Evolutionary conservation across 2,888 invertebrate species (phyloP), one percentile per base, ranked within the genome.

Genomic region (Phaedon cochleariae): DNA sequence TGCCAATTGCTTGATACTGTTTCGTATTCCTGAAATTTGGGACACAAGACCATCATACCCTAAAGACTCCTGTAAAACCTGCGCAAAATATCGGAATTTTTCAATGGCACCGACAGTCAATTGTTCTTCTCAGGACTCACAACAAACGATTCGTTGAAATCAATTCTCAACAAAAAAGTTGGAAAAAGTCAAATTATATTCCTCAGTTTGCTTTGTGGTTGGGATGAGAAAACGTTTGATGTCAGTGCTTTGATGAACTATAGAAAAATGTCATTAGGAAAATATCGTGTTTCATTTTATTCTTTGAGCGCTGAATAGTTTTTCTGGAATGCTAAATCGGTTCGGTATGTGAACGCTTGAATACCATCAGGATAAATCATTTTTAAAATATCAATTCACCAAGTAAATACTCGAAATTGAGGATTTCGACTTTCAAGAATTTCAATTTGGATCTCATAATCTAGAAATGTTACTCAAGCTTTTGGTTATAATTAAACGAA

Each of bases 21-120:
- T 15, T 15, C 1, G 3, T 41, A n/a, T 48, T 62, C 55, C 49
- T 54, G 26, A 26, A 60, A 54, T 53, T 62, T 48, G 41, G 54
- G 26, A 58, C 49, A 58, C 29, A 20, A 59, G 53, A 48, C 53
- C 54, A 52, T 41, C 45, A 52, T 34, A 34, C 31, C 31, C 4
- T 34, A 34, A 34, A 34, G 2, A 7, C 9, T 34, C 9, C 9
- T 34, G 9, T 34, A 34, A 34, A 34, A 34, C 10, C 31, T 34
- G 31, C 31, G 9, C 10, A 9, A 34, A 34, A 34, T 10, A 34
- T 34, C 10, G n/a, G 6, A 34, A 2, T 9, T 9, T 1, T 10
- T 34, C 31, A 10, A 9, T 34, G 31, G 2, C 31, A 34, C 31
- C 9, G 31, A 34, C 31, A 34, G 9, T 34, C 10, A 34, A 7